Evolutionary conservation across 2,113 vertebrate genomes (phyloP).

Genomic region (Pimephales promelas): DNA sequence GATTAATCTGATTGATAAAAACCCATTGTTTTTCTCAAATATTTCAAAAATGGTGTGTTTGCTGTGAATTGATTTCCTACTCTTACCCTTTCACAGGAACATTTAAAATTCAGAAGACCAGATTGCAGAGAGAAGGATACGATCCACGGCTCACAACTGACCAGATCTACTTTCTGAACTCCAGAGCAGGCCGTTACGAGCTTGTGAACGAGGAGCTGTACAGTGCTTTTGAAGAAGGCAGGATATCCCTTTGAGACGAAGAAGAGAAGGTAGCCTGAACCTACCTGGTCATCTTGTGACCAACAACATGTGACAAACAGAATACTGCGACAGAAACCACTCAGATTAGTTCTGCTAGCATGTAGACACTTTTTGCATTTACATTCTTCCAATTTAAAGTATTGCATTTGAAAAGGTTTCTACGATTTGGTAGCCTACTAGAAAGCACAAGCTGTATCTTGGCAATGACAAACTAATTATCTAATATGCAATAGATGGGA

Average conservation of each 20-base stretch:
- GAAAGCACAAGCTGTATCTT: constrained; percentile 32
- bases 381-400: constrained; percentile 24
- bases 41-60: neutral
- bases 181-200: constrained; percentile 76
- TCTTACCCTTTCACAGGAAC: constrained; percentile 73
- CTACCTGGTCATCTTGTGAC: neutral
- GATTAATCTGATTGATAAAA: neutral
- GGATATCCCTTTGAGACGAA: constrained; percentile 69
- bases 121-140: constrained; percentile 81
- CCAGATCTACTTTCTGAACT: constrained; percentile 82
- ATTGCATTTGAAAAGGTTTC: constrained; percentile 14
- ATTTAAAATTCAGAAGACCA: constrained; percentile 88
- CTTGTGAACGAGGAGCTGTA: constrained; percentile 75
- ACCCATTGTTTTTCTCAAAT: neutral
- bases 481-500: constrained; percentile 2
- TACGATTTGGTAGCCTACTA: constrained; percentile 20
- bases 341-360: too few species aligned
- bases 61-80: neutral
- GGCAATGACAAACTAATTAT: neutral
- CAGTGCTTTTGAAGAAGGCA: constrained; percentile 72
- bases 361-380: neutral
- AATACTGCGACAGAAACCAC: neutral
- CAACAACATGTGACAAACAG: too few species aligned
- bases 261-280: neutral
- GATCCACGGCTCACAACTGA: constrained; percentile 76